Base-by-base conservation (phyloP, 1,140 invertebrate species). In the Drosophila oshimai region DNA sequence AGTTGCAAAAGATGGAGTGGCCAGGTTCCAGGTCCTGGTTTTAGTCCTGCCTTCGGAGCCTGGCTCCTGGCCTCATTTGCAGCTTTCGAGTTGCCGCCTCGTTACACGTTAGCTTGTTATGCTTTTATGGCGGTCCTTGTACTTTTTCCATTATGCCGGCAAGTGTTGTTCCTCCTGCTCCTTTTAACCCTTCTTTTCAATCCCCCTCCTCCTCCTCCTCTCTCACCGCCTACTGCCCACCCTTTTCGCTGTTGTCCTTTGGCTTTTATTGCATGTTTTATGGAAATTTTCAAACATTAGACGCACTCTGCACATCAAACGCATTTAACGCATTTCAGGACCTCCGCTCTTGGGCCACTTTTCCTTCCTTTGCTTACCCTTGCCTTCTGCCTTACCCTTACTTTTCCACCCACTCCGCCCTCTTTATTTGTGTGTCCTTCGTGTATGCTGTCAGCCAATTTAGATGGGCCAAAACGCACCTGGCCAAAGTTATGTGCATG, bases 181-280 rank as follows among this genome's bases (percentile, higher is more conserved):
- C 7, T 3, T 10, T 4, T 10, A n/a, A 20, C 10, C 41, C 13
- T n/a, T 1, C 13, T n/a, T 1, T 1, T 18, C 12, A 1, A 6
- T n/a, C 26, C 10, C 13, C 26, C 50, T 10, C 17, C 10, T 6
- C 18, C 7, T 12, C 24, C 3, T 51, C 5, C 26, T 9, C 34
- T 54, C 41, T 39, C 39, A 34, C 13, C 20, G 42, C 44, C 31
- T 60, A 39, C 49, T 41, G 47, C 28, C 54, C 20, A n/a, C 24
- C 39, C 10, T 28, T 13, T 9, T 12, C 39, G 26, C 29, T 58
- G 70, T 62, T 78, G 71, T 46, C 26, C 77, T 76, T 76, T 39
- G 39, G 77, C 79, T 77, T 86, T 87, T 86, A 81, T 86, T 87
- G 81, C 81, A 86, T 86, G 81, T 87, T 81, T 87, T 87, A 87